These are phyloP conservation scores for Brachionus rotundiformis DNA, from an alignment of 1,140 invertebrate genomes.

Conservation along the genomic window DNA sequence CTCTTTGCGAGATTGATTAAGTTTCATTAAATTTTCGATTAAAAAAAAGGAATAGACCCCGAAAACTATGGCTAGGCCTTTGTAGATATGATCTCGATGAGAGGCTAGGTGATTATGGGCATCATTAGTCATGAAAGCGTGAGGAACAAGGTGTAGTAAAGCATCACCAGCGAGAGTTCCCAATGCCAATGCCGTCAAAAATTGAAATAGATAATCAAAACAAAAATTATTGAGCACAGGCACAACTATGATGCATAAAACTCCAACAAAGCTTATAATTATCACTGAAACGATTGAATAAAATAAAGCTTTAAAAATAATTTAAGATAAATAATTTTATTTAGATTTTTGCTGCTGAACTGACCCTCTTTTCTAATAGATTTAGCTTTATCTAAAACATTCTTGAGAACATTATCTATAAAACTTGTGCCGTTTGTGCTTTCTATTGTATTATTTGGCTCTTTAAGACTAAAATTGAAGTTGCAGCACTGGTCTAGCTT, in stretches of 20 bases:
- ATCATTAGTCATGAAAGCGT: conserved; percentile 30
- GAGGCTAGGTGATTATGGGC: neutral
- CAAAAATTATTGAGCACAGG: conserved; percentile 32
- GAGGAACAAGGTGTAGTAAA: conserved; percentile 52
- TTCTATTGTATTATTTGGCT: neutral
- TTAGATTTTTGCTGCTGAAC: neutral
- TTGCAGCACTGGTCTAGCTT: neutral
- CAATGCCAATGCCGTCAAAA: conserved; percentile 52
- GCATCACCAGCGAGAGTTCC: conserved; percentile 51
- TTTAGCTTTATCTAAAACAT: neutral
- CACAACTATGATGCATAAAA: neutral
- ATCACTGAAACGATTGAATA: conserved; percentile 29
- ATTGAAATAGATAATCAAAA: conserved; percentile 51
- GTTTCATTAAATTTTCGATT: conserved; percentile 57
- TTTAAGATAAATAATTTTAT: neutral
- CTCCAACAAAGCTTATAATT: conserved; percentile 10
- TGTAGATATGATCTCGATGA: conserved; percentile 53
- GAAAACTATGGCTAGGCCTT: conserved; percentile 56
- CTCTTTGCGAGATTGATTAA: neutral
- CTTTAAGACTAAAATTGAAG: neutral
- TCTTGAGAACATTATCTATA: neutral
- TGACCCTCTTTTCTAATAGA: conserved; percentile 16
- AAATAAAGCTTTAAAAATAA: neutral
- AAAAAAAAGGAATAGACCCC: conserved; percentile 60
- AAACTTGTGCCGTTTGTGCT: neutral